These are phyloP conservation scores for Hololepta plana DNA, from an alignment of 2,888 invertebrate species.

Conservation along the genomic window DNA sequence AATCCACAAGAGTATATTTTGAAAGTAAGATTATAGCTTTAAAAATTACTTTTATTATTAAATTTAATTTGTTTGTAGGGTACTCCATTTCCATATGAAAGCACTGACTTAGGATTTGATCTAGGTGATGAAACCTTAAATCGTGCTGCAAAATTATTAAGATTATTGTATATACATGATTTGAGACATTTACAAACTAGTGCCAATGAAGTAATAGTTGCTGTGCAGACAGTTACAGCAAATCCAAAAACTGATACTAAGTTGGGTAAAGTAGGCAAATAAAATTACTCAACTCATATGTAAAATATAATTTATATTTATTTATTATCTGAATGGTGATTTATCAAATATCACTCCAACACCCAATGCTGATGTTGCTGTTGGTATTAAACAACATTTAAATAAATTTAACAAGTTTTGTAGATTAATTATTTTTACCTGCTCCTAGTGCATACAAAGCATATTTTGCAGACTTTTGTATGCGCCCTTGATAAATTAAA, in stretches of 20 bases:
- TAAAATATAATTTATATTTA: neutral
- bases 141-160: slow-evolving; percentile 57
- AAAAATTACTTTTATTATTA: neutral
- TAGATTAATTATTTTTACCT: slow-evolving; percentile 13
- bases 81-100: slow-evolving; percentile 50
- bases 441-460: slow-evolving; percentile 16
- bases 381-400: slow-evolving; percentile 10
- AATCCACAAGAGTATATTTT: slow-evolving; percentile 33
- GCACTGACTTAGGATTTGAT: slow-evolving; percentile 46
- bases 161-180: slow-evolving; percentile 69
- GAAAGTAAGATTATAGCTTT: slow-evolving; percentile 17
- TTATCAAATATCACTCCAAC: slow-evolving; percentile 21
- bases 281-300: slow-evolving; percentile 12
- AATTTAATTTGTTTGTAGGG: slow-evolving; percentile 27
- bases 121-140: slow-evolving; percentile 45
- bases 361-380: slow-evolving; percentile 19
- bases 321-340: slow-evolving; percentile 17
- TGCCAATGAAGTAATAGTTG: slow-evolving; percentile 88
- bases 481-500: slow-evolving; percentile 17
- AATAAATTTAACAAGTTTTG: slow-evolving; percentile 4
- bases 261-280: slow-evolving; percentile 78
- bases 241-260: slow-evolving; percentile 93
- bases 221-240: slow-evolving; percentile 82
- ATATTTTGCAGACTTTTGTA: slow-evolving; percentile 15
- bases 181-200: slow-evolving; percentile 74